phyloP scores from a whole-genome alignment of 2,113 vertebrate genomes.

The Nannospalax galili region DNA sequence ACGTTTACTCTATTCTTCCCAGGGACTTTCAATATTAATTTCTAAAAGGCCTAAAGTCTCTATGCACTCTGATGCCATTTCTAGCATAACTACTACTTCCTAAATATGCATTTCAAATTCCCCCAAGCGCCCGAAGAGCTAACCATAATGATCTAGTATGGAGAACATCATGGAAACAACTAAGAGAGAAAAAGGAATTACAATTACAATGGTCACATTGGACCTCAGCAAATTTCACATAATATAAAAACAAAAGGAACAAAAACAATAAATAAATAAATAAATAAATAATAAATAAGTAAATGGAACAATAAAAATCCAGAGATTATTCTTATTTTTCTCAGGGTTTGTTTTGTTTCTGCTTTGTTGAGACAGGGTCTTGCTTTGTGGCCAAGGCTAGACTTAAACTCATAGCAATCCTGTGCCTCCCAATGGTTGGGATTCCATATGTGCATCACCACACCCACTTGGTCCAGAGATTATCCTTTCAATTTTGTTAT shows the following conservation, averaged over 20 bases:
- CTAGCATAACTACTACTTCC: neutral
- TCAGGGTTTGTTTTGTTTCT: too few relatives aligned
- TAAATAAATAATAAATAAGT: too few relatives aligned
- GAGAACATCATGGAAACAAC: neutral
- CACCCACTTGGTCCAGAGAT: neutral
- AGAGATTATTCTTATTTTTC: neutral
- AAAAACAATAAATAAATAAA: too few relatives aligned
- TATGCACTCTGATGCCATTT: constrained; percentile 25
- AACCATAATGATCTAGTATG: neutral
- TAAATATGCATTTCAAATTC: constrained; percentile 26
- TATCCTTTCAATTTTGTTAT: constrained; percentile 20
- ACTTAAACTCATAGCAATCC: neutral
- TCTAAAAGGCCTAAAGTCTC: neutral
- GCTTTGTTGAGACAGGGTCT: too few relatives aligned
- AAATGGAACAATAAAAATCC: neutral
- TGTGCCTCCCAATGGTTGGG: neutral
- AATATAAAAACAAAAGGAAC: constrained; percentile 44
- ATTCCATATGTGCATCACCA: neutral
- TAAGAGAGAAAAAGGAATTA: constrained; percentile 2
- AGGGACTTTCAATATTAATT: constrained; percentile 37
- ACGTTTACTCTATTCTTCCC: neutral
- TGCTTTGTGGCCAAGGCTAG: neutral
- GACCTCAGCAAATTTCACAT: constrained; percentile 28
- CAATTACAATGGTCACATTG: constrained; percentile 4
- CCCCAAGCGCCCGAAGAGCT: constrained; percentile 43